phyloP scores from a whole-genome alignment of 2,113 vertebrate genomes.

The Psephotus haematonotus region DNA sequence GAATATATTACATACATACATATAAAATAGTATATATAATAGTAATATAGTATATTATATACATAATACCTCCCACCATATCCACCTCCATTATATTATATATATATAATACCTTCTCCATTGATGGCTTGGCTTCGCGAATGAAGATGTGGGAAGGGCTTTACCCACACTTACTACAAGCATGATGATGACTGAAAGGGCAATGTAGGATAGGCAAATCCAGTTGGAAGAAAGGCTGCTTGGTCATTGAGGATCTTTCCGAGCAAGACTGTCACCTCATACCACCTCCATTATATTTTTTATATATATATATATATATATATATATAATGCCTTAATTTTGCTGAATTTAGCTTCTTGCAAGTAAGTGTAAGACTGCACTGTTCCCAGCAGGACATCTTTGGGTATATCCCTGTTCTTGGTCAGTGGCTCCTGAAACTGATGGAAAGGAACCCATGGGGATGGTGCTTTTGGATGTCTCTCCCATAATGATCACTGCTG shows the following conservation, averaged over 20 bases:
- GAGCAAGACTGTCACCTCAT: background rate
- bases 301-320: no score
- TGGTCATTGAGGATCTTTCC: no score
- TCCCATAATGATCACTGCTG: background rate
- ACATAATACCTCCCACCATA: background rate
- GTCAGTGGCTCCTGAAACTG: background rate
- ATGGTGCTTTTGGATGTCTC: background rate
- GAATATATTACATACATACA: background rate
- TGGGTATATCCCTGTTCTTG: accelerated
- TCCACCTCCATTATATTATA: background rate
- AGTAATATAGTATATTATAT: background rate
- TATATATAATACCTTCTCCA: background rate
- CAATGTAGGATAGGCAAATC: no score
- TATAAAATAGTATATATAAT: background rate
- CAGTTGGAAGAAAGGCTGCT: no score
- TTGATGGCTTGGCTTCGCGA: no score
- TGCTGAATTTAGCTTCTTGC: background rate
- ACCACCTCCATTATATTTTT: background rate
- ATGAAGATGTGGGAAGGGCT: no score
- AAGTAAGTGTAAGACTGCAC: background rate
- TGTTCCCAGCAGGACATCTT: background rate
- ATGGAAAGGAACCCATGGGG: background rate
- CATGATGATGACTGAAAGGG: no score
- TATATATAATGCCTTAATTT: background rate
- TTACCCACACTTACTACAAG: no score